These are phyloP conservation scores for Calcarius lapponicus DNA, from an alignment of 2,797 vertebrate species.

Conservation along the genomic window DNA sequence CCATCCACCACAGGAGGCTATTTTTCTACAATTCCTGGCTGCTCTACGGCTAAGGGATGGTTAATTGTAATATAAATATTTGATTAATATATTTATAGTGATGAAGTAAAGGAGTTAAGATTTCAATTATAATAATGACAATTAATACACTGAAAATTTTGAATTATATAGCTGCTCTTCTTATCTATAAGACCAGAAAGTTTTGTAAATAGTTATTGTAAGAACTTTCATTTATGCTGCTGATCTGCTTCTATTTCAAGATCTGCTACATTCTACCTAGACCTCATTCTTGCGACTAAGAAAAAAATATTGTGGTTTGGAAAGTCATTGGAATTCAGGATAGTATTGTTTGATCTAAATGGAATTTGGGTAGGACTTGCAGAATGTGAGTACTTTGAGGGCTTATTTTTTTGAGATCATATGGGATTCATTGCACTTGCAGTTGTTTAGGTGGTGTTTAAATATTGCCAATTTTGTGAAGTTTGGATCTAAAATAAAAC, in stretches of 20 bases:
- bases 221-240: not conserved
- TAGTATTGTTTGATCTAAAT: not conserved
- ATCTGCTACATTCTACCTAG: not conserved
- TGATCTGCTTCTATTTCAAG: not conserved
- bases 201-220: not conserved
- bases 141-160: not conserved
- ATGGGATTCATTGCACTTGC: rapidly evolving
- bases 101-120: not conserved
- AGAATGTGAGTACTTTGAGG: not conserved
- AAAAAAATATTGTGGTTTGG: not conserved
- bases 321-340: not conserved
- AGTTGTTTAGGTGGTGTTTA: not conserved
- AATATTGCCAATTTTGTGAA: not conserved
- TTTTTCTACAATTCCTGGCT: not conserved
- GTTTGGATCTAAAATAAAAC: not conserved
- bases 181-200: not conserved
- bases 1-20: not conserved
- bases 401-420: not conserved
- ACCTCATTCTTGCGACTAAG: not conserved
- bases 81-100: not conserved
- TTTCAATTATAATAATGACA: not conserved
- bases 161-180: not conserved
- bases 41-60: rapidly evolving
- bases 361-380: not conserved
- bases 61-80: not conserved